phyloP scores from a whole-genome alignment of 2,797 vertebrate genomes.

The Megaceryle alcyon region DNA sequence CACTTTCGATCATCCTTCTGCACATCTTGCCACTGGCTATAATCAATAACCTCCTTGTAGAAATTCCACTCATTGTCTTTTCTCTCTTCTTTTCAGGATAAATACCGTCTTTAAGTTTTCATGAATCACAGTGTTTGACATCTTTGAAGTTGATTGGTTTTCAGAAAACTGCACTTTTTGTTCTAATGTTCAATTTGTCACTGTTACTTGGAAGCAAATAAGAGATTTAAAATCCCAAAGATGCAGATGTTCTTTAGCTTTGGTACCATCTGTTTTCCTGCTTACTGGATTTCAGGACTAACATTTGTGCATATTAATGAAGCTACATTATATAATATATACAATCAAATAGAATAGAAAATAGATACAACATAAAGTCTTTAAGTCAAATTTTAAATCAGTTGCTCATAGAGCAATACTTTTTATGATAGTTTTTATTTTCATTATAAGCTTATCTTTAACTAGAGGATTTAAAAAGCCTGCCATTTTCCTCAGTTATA shows the following conservation, averaged over 20 bases:
- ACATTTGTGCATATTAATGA: constrained; percentile 20
- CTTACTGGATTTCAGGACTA: constrained; percentile 29
- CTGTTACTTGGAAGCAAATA: constrained; percentile 65
- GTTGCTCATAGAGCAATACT: not conserved
- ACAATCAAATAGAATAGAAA: not conserved
- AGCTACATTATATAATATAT: not conserved
- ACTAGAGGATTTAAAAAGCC: not conserved
- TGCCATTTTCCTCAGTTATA: not conserved
- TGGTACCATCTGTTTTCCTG: constrained; percentile 70
- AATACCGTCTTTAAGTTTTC: constrained; percentile 75
- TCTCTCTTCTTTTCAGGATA: constrained; percentile 44
- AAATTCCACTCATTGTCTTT: constrained; percentile 63
- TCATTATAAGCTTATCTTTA: not conserved
- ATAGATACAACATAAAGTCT: not conserved
- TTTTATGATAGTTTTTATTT: not conserved
- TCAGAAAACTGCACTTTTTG: constrained; percentile 47
- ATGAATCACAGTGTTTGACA: constrained; percentile 63
- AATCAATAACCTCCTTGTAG: constrained; percentile 73
- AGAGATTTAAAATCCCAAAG: constrained; percentile 64
- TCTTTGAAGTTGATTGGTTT: constrained; percentile 68
- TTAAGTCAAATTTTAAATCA: not conserved
- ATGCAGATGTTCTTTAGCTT: constrained; percentile 71
- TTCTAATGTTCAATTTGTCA: constrained; percentile 64
- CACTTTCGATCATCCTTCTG: constrained; percentile 57
- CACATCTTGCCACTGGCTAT: constrained; percentile 73